These are phyloP conservation scores for Seriola quinqueradiata DNA, from an alignment of 2,113 vertebrate genomes.

Conservation along the genomic window DNA sequence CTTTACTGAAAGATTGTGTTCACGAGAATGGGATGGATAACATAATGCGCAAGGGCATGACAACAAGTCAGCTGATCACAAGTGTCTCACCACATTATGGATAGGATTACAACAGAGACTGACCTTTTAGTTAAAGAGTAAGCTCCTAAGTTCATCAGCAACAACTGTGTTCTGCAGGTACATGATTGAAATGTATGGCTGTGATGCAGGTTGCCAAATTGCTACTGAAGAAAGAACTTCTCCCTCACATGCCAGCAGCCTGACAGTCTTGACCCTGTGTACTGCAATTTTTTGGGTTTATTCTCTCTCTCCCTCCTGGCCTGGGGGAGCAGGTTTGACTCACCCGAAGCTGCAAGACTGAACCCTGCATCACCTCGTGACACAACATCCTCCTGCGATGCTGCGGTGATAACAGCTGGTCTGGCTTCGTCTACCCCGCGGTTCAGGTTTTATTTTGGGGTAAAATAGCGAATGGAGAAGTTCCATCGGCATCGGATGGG, in stretches of 20 bases:
- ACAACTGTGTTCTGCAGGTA: too few relatives aligned
- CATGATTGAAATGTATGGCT: too few relatives aligned
- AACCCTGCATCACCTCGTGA: neutral
- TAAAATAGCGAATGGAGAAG: neutral
- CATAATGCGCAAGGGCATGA: too few relatives aligned
- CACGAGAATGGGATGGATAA: too few relatives aligned
- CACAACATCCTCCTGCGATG: neutral
- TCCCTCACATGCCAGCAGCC: neutral
- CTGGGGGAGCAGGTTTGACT: conserved; percentile 3
- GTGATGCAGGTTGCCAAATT: too few relatives aligned
- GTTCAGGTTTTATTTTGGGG: neutral
- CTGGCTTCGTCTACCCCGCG: neutral
- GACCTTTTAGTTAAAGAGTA: too few relatives aligned
- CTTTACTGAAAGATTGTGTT: too few relatives aligned
- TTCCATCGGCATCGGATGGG: neutral
- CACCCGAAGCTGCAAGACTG: neutral
- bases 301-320: neutral
- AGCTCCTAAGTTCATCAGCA: too few relatives aligned
- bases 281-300: neutral
- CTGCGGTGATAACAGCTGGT: neutral
- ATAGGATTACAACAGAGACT: too few relatives aligned
- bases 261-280: neutral
- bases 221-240: too few relatives aligned
- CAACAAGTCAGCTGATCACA: too few relatives aligned
- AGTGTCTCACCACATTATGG: too few relatives aligned